Evolutionary conservation across 2,888 invertebrate genomes (phyloP).

Genomic region (Mimachlamys varia): DNA sequence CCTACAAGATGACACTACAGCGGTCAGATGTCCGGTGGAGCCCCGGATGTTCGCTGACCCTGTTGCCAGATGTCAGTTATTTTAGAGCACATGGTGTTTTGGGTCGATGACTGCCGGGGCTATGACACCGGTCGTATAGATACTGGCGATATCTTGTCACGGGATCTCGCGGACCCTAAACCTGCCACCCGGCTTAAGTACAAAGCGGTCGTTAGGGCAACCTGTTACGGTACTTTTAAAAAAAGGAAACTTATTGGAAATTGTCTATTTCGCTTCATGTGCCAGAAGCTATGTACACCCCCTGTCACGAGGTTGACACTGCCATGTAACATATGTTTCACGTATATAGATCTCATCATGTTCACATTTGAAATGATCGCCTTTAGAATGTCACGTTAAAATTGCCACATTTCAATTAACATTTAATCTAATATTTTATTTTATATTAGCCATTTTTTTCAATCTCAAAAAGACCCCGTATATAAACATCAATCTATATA

Average conservation of each 20-base stretch:
- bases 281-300: background rate
- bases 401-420: background rate
- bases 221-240: slow-evolving; percentile 20
- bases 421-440: too few species aligned
- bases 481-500: too few species aligned
- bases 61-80: background rate
- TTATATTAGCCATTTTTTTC: background rate
- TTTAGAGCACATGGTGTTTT: background rate
- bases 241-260: slow-evolving; percentile 20
- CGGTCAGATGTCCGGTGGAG: background rate
- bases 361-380: background rate
- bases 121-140: background rate
- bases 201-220: background rate
- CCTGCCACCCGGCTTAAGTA: background rate
- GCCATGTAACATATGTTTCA: background rate
- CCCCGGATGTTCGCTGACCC: background rate
- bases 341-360: background rate
- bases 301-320: background rate
- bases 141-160: background rate
- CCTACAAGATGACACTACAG: background rate
- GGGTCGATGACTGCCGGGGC: background rate
- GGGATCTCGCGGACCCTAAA: background rate
- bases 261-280: background rate
- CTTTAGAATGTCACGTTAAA: background rate
- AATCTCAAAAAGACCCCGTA: too few species aligned